phyloP scores from a whole-genome alignment of 2,888 invertebrate genomes.

The Molorchus minor region DNA sequence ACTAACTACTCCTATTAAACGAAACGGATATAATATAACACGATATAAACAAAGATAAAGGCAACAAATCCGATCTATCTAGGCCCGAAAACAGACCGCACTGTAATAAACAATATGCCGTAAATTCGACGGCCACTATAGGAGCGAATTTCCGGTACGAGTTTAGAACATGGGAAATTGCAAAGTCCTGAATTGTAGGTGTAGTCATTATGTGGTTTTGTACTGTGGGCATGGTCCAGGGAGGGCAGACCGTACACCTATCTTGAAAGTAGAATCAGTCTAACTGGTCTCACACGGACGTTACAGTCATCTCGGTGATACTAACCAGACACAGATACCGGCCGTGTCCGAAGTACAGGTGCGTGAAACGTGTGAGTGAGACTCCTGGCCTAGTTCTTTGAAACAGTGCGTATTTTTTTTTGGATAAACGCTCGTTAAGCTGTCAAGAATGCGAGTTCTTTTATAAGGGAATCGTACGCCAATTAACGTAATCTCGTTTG shows the following conservation, averaged over 20 bases:
- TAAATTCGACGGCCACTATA: constrained; percentile 15
- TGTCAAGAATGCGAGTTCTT: not conserved
- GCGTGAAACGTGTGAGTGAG: constrained; percentile 18
- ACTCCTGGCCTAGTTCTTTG: constrained; percentile 16
- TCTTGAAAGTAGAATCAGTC: constrained; percentile 31
- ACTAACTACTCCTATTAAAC: not conserved
- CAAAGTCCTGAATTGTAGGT: constrained; percentile 36
- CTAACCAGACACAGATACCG: constrained; percentile 17
- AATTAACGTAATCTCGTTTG: constrained; percentile 12
- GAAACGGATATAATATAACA: not conserved
- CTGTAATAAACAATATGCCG: not conserved
- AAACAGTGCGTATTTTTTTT: constrained; percentile 6
- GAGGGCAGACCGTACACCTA: constrained; percentile 21
- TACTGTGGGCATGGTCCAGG: constrained; percentile 34
- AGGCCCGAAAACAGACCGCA: not conserved
- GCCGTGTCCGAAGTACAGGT: constrained; percentile 24
- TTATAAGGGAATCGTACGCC: not conserved
- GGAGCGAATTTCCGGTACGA: constrained; percentile 40
- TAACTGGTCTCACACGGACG: constrained; percentile 27
- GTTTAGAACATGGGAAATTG: constrained; percentile 42
- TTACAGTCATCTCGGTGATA: constrained; percentile 22
- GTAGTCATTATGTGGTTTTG: constrained; percentile 38
- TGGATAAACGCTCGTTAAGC: constrained; percentile 16
- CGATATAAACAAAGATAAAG: constrained; percentile 10
- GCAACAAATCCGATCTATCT: not conserved